Base-by-base conservation (phyloP, 2,113 vertebrate genomes). In the Triplophysa tibetana region DNA sequence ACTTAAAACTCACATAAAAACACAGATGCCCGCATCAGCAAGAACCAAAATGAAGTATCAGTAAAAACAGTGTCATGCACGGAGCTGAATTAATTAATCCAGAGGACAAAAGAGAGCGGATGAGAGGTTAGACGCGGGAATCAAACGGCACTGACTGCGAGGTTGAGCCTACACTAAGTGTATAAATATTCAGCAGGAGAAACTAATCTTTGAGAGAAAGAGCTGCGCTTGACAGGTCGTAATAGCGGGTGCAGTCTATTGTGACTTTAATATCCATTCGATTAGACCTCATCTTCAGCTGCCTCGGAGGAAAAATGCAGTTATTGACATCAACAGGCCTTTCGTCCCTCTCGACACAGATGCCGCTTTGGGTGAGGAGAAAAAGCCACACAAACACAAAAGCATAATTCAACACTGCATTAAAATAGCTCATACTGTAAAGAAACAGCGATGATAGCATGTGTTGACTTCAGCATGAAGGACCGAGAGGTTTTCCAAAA, bases 201-300 rank as follows among this genome's bases (percentile, higher is more conserved):
- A 86, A 83, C 79, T 89, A 89, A 90, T 89, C 88, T 90, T 87
- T 86, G 86, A 87, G 88, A 86, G 86, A 87, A 87, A 87, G 85
- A 86, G 87, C 85, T 76, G 50, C 76, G 84, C 86, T 87, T 91
- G 91, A 92, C 90, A 89, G 89, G 87, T 84, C 84, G 80, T 90
- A 91, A 91, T 90, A 88, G 90, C 89, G 81, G 84, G 87, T 89
- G 90, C 89, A 88, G 89, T 89, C 89, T 90, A 88, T 92, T 90
- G 89, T 90, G 87, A 91, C 89, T 90, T 91, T 91, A 92, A 92
- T 93, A 90, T 91, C 83, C 87, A 83, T 86, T 83, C 86, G 87
- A 92, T 91, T 91, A 90, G 88, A 89, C 85, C 87, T 90, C 85
- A 87, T 91, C 91, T 90, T 86, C 84, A 78, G 82, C 87, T 82